These are phyloP conservation scores for Bucco capensis DNA, from an alignment of 2,113 vertebrate genomes.

Conservation along the genomic window DNA sequence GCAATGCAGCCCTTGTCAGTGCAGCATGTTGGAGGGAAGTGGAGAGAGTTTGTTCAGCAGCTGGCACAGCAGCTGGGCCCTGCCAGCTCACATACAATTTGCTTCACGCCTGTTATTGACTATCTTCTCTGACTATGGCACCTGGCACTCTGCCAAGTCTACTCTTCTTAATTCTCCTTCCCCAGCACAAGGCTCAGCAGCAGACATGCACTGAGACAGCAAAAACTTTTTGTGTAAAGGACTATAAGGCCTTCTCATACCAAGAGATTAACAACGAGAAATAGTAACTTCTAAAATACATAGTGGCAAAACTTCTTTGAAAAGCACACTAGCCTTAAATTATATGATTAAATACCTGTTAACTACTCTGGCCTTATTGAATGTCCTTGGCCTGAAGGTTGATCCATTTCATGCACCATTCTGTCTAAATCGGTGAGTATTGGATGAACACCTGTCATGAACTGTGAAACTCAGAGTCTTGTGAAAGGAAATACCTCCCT, in stretches of 20 bases:
- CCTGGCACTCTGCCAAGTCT: slow-evolving; percentile 4
- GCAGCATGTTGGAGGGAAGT: not conserved
- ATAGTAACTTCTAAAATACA: not conserved
- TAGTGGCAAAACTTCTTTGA: not conserved
- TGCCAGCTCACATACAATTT: not conserved
- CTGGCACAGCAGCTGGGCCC: slow-evolving; percentile 38
- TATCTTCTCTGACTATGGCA: not conserved
- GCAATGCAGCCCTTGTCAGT: slow-evolving; percentile 31
- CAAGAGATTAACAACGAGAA: not conserved
- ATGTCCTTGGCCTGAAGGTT: not conserved
- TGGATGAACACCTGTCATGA: not conserved
- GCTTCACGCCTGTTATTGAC: not conserved
- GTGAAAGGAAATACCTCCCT: not conserved
- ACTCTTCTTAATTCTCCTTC: not conserved
- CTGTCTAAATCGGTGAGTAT: not conserved
- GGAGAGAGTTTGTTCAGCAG: not conserved
- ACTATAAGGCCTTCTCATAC: not conserved
- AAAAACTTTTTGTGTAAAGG: not conserved
- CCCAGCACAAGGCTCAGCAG: not conserved
- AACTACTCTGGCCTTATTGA: not conserved
- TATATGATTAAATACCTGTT: not conserved
- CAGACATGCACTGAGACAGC: not conserved
- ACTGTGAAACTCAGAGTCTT: not conserved
- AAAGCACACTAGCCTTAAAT: not conserved
- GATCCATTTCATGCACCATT: not conserved